phyloP scores from a whole-genome alignment of 2,113 vertebrate genomes.

The Diphyllodes magnificus region DNA sequence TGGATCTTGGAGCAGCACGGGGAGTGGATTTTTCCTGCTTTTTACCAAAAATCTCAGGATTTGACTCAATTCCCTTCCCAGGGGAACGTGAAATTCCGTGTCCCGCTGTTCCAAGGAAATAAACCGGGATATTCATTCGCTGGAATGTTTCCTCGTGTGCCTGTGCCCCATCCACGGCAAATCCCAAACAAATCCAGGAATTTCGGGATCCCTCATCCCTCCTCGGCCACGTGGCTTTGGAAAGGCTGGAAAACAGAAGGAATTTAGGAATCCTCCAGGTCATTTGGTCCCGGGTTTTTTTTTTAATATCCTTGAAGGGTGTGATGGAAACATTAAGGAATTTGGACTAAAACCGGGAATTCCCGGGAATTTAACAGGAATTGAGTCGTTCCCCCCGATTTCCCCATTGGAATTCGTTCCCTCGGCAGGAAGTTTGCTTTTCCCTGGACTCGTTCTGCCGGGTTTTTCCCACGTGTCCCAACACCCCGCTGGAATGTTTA shows the following conservation, averaged over 20 bases:
- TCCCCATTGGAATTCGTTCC: background rate
- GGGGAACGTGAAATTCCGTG: background rate
- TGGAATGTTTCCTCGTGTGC: background rate
- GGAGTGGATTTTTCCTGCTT: background rate
- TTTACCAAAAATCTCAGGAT: background rate
- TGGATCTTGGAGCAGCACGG: background rate
- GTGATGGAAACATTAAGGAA: background rate
- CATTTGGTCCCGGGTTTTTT: rapidly evolving
- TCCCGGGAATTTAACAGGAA: background rate
- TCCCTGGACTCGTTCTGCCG: rapidly evolving
- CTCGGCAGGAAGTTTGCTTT: background rate
- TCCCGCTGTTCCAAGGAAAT: background rate
- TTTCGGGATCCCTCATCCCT: background rate
- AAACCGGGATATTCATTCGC: background rate
- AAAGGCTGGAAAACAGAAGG: background rate
- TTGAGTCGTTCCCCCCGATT: too few species aligned
- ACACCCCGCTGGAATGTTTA: rapidly evolving
- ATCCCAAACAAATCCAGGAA: background rate
- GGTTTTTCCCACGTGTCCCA: rapidly evolving
- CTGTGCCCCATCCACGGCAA: rapidly evolving
- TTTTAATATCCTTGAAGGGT: rapidly evolving
- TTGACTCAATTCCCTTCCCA: background rate
- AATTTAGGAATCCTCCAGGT: too few species aligned
- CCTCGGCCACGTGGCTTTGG: background rate
- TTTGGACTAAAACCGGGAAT: background rate